Conservation (phyloP, 2,113 vertebrate genomes). For the Myiozetetes cayanensis region DNA sequence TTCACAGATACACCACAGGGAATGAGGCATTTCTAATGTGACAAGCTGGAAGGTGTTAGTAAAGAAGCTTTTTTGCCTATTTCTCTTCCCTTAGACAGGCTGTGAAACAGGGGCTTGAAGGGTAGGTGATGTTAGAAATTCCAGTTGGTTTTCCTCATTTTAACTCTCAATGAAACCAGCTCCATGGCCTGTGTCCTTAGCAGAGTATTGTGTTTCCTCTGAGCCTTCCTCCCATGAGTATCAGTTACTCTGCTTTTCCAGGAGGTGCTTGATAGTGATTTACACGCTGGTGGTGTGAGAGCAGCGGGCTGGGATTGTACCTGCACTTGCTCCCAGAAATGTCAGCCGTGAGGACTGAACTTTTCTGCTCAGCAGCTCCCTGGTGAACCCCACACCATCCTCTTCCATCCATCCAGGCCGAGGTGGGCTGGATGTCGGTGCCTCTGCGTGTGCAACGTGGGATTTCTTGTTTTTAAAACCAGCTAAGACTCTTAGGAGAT, state of each 20-base stretch:
- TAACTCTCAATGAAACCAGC: not conserved
- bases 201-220: not conserved
- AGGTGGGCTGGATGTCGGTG: not conserved
- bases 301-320: not conserved
- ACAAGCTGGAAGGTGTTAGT: not conserved
- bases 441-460: not conserved
- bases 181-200: not conserved
- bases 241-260: not conserved
- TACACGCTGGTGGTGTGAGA: not conserved
- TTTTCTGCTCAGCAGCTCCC: not conserved
- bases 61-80: not conserved
- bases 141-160: not conserved
- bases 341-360: accelerated
- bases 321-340: accelerated
- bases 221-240: not conserved
- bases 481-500: too few relatives aligned
- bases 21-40: not conserved
- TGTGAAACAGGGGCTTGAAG: not conserved
- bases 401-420: accelerated
- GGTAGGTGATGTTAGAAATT: not conserved
- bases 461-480: not conserved
- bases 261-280: not conserved
- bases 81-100: not conserved
- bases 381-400: accelerated
- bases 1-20: accelerated